phyloP scores from a whole-genome alignment of 2,113 vertebrate species.

The Cyphomyrus plagiostoma region DNA sequence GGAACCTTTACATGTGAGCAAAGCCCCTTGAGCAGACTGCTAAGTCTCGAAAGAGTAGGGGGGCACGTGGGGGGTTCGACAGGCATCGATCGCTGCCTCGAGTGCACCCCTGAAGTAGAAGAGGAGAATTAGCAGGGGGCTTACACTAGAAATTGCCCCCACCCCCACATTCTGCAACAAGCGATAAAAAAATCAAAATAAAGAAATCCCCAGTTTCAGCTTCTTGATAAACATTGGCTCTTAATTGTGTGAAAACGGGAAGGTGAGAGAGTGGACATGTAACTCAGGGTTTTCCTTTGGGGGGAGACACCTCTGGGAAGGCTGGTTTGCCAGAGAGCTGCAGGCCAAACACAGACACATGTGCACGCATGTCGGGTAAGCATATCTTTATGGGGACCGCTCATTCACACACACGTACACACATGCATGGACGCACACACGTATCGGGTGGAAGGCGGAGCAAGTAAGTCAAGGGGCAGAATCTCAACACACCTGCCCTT shows the following conservation, averaged over 20 bases:
- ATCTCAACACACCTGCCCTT: not conserved
- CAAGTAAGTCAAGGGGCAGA: not conserved
- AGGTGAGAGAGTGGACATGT: not conserved
- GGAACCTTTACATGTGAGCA: conserved; percentile 2
- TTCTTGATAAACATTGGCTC: not conserved
- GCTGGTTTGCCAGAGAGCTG: not conserved
- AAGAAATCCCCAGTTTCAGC: not conserved
- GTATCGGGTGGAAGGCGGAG: not conserved
- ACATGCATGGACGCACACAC: not conserved
- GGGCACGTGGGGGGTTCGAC: not conserved
- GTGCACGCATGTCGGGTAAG: too few relatives aligned
- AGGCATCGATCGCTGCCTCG: not conserved
- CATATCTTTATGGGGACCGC: too few relatives aligned
- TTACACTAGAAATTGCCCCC: not conserved
- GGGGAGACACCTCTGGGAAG: not conserved
- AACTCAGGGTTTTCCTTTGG: too few relatives aligned
- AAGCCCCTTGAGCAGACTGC: conserved; percentile 10
- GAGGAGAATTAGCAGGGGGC: not conserved
- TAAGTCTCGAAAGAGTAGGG: not conserved
- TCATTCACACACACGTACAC: not conserved
- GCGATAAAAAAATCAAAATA: not conserved
- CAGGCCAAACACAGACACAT: not conserved
- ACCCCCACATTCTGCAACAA: not conserved
- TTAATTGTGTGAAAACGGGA: not conserved
- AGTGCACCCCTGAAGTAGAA: not conserved